Percentiles rank a stretch among this genome's conserved stretches.
Evolutionary conservation across 2,888 invertebrate genomes (phyloP).

Genomic region (Philonicus albiceps): DNA sequence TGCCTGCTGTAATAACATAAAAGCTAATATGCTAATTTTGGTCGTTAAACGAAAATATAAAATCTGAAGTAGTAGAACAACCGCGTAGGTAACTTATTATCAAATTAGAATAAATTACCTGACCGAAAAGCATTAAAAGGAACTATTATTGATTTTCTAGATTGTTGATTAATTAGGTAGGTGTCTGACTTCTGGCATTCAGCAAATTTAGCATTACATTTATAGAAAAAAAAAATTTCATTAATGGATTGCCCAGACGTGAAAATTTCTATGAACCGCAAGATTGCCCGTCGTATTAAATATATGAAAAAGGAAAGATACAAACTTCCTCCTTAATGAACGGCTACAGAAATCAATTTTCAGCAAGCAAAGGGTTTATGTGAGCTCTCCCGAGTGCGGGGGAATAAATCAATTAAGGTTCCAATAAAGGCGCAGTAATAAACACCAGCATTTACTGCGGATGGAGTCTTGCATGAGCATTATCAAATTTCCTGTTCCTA

Average conservation of each 20-base stretch:
- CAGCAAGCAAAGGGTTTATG: neutral
- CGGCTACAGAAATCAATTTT: neutral
- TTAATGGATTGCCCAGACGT: neutral
- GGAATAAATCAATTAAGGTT: slow-evolving; percentile 32
- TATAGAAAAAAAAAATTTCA: neutral
- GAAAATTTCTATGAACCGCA: neutral
- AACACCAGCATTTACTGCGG: neutral
- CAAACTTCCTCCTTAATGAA: neutral
- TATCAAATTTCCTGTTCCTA: slow-evolving; percentile 48
- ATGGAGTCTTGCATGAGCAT: slow-evolving; percentile 25
- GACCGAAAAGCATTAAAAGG: neutral
- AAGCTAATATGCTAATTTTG: neutral
- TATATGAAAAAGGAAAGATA: neutral
- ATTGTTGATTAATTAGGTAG: neutral
- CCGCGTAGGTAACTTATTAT: neutral
- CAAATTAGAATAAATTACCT: neutral
- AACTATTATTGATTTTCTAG: neutral
- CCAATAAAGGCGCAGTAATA: slow-evolving; percentile 2
- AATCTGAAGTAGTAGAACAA: neutral
- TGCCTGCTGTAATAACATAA: neutral
- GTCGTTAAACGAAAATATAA: neutral
- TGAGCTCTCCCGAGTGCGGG: neutral
- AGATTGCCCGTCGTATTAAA: neutral
- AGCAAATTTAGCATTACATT: neutral
- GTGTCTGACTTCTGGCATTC: neutral